Evolutionary conservation across 2,113 vertebrate species (phyloP), one percentile per base, ranked within the genome.

Genomic region (Dipodomys stephensi): DNA sequence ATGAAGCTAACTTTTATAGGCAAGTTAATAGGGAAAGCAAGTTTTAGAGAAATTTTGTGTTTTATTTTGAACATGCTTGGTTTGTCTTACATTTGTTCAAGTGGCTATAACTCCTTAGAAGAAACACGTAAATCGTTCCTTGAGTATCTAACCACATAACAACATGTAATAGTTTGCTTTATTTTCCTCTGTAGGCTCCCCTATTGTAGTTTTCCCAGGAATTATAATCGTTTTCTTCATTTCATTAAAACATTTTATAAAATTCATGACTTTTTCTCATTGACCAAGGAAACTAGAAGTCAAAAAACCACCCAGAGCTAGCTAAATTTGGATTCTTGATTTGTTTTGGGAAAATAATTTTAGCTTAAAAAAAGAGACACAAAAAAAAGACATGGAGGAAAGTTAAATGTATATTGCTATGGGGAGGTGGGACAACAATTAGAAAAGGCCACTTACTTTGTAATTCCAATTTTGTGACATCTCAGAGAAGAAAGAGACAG

Each of bases 231-330:
- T 73, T 88, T 89, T 60, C 49, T 65, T 46, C 46, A 62, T 85
- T 74, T 71, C 35, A n/a, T n/a, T 76, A 86, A 96, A 72, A 96
- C 72, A 30, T 71, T 81, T 95, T 87, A 72, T 25, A 57, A 67
- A 72, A 35, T 30, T 77, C 2, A 67, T 96, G 89, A 39, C 28
- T 90, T 11, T 12, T 46, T 22, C 20, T 68, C 49, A 74, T 67
- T 73, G 32, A 44, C 8, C 44, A 76, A 87, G 39, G 62, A 91
- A 74, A 16, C 11, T 27, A 84, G 83, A 95, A 83, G 39, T 87
- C 49, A 68, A 39, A 84, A 46, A 79, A 30, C 5, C 68, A 76
- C n/a, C 82, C 73, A 80, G n/a, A 57, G 8, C 10, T 0, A 0
- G 69, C 49, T 65, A 71, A 86, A 86, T 76, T 81, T 86, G 11